Percentiles rank a stretch among this genome's conserved stretches.
phyloP scores from a whole-genome alignment of 53 echinoderm and acorn worm genomes.

The Zoroaster sp. region DNA sequence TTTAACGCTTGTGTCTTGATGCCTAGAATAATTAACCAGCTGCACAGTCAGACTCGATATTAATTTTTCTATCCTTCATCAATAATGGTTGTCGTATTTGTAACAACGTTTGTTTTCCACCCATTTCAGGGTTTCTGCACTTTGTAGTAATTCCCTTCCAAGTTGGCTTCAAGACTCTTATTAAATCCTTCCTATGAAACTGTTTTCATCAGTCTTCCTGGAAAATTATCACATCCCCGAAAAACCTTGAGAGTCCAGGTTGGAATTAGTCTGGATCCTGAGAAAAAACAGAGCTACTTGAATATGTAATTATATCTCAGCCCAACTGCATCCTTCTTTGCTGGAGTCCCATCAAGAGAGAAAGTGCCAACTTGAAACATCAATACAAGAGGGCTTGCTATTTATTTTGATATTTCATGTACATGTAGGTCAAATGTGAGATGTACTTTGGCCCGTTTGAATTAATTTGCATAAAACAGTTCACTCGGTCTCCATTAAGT shows the following conservation, averaged over 20 bases:
- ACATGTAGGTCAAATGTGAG: not conserved
- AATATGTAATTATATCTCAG: not conserved
- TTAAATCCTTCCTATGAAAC: not conserved
- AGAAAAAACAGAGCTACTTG: not conserved
- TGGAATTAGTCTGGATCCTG: not conserved
- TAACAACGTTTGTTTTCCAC: not conserved
- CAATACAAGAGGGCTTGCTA: not conserved
- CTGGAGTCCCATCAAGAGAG: not conserved
- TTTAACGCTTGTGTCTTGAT: too few relatives aligned
- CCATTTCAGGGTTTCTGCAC: not conserved
- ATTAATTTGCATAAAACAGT: not conserved
- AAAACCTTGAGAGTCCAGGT: not conserved
- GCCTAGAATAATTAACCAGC: not conserved
- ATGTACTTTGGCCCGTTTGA: not conserved
- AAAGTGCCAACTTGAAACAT: not conserved
- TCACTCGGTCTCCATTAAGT: not conserved
- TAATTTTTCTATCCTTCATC: too few relatives aligned
- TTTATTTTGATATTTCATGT: not conserved
- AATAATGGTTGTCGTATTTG: too few relatives aligned
- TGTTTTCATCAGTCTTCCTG: not conserved
- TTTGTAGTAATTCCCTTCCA: not conserved
- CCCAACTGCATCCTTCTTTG: too few relatives aligned
- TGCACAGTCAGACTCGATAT: not conserved
- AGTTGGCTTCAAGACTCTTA: not conserved
- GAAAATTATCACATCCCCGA: not conserved